phyloP scores from a whole-genome alignment of 2,888 invertebrate genomes.

The Pemphredon lugubris region DNA sequence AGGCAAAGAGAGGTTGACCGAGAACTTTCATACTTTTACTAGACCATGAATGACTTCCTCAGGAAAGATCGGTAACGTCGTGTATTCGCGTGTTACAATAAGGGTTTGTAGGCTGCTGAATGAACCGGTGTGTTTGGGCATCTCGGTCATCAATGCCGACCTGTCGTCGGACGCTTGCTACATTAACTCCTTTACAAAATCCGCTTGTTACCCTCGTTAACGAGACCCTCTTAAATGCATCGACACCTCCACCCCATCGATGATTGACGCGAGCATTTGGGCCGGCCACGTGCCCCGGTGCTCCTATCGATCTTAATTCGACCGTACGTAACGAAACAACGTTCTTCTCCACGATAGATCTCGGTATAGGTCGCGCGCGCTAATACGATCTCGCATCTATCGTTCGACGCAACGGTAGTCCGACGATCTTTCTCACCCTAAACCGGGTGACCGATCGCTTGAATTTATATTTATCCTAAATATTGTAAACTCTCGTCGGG shows the following conservation, averaged over 20 bases:
- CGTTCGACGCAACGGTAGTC: no score
- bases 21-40: slow-evolving; percentile 31
- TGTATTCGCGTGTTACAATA: slow-evolving; percentile 60
- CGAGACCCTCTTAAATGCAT: slow-evolving; percentile 66
- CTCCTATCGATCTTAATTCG: slow-evolving; percentile 18
- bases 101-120: slow-evolving; percentile 69
- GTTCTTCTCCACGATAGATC: neutral
- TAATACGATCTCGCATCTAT: no score
- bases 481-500: no score
- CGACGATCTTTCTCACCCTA: no score
- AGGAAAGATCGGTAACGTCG: slow-evolving; percentile 28
- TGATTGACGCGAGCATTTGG: slow-evolving; percentile 22
- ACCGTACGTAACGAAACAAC: no score
- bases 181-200: slow-evolving; percentile 73
- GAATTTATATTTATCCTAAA: no score
- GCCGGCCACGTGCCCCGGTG: slow-evolving; percentile 11
- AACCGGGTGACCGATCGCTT: no score
- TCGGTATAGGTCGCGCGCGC: no score
- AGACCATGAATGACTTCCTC: slow-evolving; percentile 28
- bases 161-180: slow-evolving; percentile 72
- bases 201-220: slow-evolving; percentile 64
- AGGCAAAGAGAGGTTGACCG: no score
- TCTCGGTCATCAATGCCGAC: slow-evolving; percentile 71
- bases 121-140: slow-evolving; percentile 69
- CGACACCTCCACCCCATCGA: slow-evolving; percentile 57